Evolutionary conservation across 2,797 vertebrate species (phyloP), one percentile per base, ranked within the genome.

Genomic region (Gymnopithys bicolor): DNA sequence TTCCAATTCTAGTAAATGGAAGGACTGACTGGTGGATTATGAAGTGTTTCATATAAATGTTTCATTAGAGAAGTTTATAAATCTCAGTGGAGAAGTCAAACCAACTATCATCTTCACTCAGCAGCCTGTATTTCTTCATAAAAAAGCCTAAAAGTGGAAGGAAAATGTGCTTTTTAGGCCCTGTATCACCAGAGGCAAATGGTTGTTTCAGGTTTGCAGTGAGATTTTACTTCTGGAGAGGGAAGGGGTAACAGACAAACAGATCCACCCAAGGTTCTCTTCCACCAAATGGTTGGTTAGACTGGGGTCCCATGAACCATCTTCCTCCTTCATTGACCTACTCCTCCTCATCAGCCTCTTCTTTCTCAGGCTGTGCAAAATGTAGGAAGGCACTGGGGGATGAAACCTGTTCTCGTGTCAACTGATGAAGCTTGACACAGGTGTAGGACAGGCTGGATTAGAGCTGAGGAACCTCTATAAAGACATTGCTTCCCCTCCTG

Each of bases 41-140:
- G 35, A 86, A 86, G 93, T 77, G 84, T 95, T 96, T 93, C 73
- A 89, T 87, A 85, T 52, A 89, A 74, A 82, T 43, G 28, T 45
- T 90, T 89, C 17, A 2, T 45, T 73, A 73, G 13, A 48, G 19
- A 74, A 19, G 60, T 77, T 91, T 94, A 35, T 83, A 87, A 77
- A 84, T 80, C 75, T 83, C 78, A 30, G 27, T 43, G 39, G 46
- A 79, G 37, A 84, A 89, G 58, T 73, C 70, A 63, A 43, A 58
- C 37, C 41, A 85, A 87, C 53, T 49, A 84, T 35, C 56, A 28
- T 81, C 51, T 75, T 78, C 66, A 69, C 30, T 28, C 37, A 85
- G 68, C 76, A 83, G 87, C 37, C 64, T 0, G 0, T 79, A 69
- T 76, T 93, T 92, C 75, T 92, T 84, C 56, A 82, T 27, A 79